Evolutionary conservation across 1,140 invertebrate genomes (phyloP).

Genomic region (Sycobia sp.): DNA sequence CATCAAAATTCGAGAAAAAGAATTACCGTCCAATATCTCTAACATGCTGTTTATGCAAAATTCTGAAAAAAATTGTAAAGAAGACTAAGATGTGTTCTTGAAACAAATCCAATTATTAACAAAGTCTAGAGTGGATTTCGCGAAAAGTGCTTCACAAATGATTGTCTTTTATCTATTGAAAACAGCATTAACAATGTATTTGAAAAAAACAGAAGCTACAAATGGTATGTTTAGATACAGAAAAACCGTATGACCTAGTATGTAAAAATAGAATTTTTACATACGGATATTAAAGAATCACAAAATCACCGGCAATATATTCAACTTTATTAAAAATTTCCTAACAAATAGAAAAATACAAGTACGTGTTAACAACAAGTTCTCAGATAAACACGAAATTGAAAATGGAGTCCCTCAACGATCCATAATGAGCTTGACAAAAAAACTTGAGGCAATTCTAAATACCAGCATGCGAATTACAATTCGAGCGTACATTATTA

Average conservation of each 20-base stretch:
- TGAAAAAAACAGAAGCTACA: conserved; percentile 33
- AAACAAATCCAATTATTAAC: conserved; percentile 36
- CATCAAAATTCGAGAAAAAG: conserved; percentile 35
- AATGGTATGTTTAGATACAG: conserved; percentile 38
- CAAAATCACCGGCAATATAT: conserved; percentile 27
- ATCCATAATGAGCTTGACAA: background rate
- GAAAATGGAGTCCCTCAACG: too few species aligned
- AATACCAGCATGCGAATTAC: background rate
- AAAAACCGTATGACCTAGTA: conserved; percentile 33
- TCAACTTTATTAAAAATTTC: conserved; percentile 31
- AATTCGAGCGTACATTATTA: background rate
- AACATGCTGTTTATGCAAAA: conserved; percentile 40
- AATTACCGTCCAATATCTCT: conserved; percentile 41
- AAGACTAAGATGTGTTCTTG: conserved; percentile 24
- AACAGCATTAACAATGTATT: conserved; percentile 36
- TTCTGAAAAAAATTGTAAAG: conserved; percentile 44
- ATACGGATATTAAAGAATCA: conserved; percentile 18
- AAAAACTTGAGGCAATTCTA: background rate
- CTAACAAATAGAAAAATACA: conserved; percentile 19
- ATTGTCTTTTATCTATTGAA: conserved; percentile 34
- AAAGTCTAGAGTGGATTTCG: conserved; percentile 34
- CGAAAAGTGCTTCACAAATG: conserved; percentile 30
- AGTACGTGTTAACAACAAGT: too few species aligned
- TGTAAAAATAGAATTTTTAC: conserved; percentile 26
- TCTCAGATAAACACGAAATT: too few species aligned